Base-by-base conservation (phyloP, 2,113 vertebrate genomes). In the Perccottus glenii region DNA sequence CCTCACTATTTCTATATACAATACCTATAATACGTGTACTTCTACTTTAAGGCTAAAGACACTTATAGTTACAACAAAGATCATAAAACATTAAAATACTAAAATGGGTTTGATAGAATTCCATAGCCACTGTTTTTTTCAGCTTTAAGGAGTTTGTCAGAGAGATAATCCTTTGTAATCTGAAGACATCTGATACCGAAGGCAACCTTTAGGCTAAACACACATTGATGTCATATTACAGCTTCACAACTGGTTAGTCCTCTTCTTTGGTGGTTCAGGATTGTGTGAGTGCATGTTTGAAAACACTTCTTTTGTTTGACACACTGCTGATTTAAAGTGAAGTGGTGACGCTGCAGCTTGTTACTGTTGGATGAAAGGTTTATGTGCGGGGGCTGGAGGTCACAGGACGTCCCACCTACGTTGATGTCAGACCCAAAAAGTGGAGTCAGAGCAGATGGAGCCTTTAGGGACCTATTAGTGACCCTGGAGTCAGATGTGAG, bases 401-500 rank as follows among this genome's bases (percentile, higher is more conserved):
- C 67, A 71, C 15, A 10, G 50, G 5, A 2, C 10, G 12, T 36
- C 63, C 64, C 47, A 11, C 43, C 47, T 62, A 16, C 47, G 27
- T 61, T 1, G n/a, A 48, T 14, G 55, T 2, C 9, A 4, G 5
- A 57, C 55, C 57, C 19, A n/a, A 45, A 46, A 27, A 46, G 61
- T 51, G 33, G 44, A 53, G 72, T 63, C 14, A 9, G 71, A 81
- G 16, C 74, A 86, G 78, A 79, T 68, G 80, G 61, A 33, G 64
- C 59, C 68, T 49, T 81, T 64, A 70, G 53, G 60, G 56, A 47
- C 58, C 70, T 52, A 59, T 78, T 83, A 71, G 81, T 66, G 70
- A 84, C 75, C 70, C 72, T 63, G 64, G 79, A 79, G 69, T 72
- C 73, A 76, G 76, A 81, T 73, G 51, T 63, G 64, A 66, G 61